Evolutionary conservation across 2,113 vertebrate species (phyloP), one percentile per base, ranked within the genome.

Genomic region (Podiceps cristatus): DNA sequence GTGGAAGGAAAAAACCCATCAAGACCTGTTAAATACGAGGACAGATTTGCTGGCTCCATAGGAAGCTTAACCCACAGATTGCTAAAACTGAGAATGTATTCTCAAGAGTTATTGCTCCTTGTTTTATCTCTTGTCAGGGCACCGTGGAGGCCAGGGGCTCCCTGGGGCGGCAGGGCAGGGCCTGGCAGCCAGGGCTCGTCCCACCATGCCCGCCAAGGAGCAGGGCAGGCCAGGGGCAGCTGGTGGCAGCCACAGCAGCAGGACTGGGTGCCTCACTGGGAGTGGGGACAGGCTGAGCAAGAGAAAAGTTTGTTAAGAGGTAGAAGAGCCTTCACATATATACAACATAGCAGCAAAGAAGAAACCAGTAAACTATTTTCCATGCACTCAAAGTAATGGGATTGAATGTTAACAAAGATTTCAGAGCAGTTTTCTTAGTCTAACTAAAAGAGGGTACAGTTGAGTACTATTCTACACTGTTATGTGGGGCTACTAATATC

Each of bases 91-190:
- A 52, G 60, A 15, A 67, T 28, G 14, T 37, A 6, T 75, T 72
- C 18, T 76, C 14, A 49, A 45, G 56, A 71, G 42, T 25, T 88
- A 35, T 13, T 88, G 17, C 13, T 49, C 17, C 29, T 80, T 25
- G 2, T 60, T 86, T 79, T 15, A 11, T 10, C 11, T 10, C 0
- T 33, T 3, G 2, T 45, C 17, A 31, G 47, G 52, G 18, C 14
- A 67, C 8, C 2, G 2, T 11, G 24, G 44, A 2, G 17, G 7
- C 29, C 0, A 4, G 9, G n/a, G 29, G 10, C 10, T 81, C 15
- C 13, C 16, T 2, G 6, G 4, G 9, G 17, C 3, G 12, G 25
- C 37, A 86, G 40, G 18, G 23, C 29, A 20, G 7, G 44, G 8
- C 7, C 12, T 18, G 29, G 13, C 18, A 72, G 23, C 23, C 52